A percentile compares a stretch with the other conserved stretches of the same genome.
These are phyloP conservation scores for Epizoanthus scotinus DNA, from an alignment of 92 coral and sea anemone species.

Conservation along the genomic window DNA sequence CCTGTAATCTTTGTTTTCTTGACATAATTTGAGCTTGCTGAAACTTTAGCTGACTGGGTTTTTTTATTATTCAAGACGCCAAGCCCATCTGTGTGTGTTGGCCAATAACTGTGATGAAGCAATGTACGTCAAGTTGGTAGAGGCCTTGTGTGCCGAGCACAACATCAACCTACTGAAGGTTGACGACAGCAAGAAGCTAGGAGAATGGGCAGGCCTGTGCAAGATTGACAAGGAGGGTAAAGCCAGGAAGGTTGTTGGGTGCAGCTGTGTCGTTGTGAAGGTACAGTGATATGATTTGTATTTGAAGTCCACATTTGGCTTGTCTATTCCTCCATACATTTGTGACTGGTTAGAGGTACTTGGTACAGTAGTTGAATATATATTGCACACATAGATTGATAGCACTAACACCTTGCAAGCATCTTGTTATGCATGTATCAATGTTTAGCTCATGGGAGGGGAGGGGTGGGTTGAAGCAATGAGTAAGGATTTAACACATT, in stretches of 20 bases:
- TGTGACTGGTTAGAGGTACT: too few species aligned
- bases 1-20: neutral
- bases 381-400: too few species aligned
- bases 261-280: conserved; percentile 98
- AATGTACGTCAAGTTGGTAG: conserved; percentile 92
- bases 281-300: conserved; percentile 39
- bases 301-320: too few species aligned
- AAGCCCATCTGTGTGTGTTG: conserved; percentile 95
- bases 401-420: too few species aligned
- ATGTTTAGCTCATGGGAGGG: too few species aligned
- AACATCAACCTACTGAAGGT: conserved; percentile 88
- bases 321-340: too few species aligned
- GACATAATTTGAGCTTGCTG: neutral
- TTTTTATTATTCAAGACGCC: conserved; percentile 63
- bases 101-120: conserved; percentile 99
- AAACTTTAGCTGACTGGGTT: neutral
- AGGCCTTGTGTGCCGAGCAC: conserved; percentile 98
- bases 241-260: conserved; percentile 98
- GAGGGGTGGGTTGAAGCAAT: too few species aligned
- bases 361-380: too few species aligned
- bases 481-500: too few species aligned
- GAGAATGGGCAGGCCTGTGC: conserved; percentile 99
- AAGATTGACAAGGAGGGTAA: conserved; percentile 99
- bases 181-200: conserved; percentile 98
- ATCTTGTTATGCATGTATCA: too few species aligned